Percentiles rank a stretch among this genome's conserved stretches.
Conservation (phyloP, 2,797 vertebrate species). For the Acanthurus leucopareius region DNA sequence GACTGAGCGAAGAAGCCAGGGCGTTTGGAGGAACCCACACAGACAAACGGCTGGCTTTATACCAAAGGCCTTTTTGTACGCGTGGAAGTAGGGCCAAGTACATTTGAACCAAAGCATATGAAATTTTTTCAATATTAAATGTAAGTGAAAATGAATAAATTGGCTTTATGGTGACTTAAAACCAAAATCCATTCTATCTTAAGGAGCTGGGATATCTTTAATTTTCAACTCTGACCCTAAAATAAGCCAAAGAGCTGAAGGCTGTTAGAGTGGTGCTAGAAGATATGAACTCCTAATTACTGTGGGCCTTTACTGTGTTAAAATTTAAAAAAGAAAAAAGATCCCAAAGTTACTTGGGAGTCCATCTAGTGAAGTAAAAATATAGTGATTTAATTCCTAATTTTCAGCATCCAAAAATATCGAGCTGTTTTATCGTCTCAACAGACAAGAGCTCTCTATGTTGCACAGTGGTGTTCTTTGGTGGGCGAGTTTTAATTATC, state of each 20-base stretch:
- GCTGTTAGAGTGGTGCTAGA: not conserved
- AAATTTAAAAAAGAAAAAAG: not conserved
- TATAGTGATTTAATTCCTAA: slow-evolving; percentile 14
- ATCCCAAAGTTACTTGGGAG: not conserved
- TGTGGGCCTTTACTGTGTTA: not conserved
- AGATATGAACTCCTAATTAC: slow-evolving; percentile 9
- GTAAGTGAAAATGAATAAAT: not conserved
- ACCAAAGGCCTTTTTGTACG: too few species aligned
- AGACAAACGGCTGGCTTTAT: too few species aligned
- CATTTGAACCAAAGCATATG: not conserved
- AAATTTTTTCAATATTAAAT: not conserved
- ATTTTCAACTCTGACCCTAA: slow-evolving; percentile 15
- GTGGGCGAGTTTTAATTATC: slow-evolving; percentile 51
- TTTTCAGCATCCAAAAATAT: slow-evolving; percentile 32
- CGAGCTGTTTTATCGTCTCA: slow-evolving; percentile 8
- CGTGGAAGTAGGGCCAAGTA: too few species aligned
- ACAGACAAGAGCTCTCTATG: slow-evolving; percentile 27
- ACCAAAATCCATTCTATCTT: not conserved
- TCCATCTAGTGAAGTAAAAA: slow-evolving; percentile 1
- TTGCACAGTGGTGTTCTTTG: slow-evolving; percentile 11
- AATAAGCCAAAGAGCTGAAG: not conserved
- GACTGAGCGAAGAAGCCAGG: too few species aligned
- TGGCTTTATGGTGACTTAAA: not conserved
- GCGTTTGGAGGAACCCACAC: too few species aligned
- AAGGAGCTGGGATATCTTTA: not conserved